phyloP scores from a whole-genome alignment of 2,888 invertebrate species.

The Callinectes sapidus region DNA sequence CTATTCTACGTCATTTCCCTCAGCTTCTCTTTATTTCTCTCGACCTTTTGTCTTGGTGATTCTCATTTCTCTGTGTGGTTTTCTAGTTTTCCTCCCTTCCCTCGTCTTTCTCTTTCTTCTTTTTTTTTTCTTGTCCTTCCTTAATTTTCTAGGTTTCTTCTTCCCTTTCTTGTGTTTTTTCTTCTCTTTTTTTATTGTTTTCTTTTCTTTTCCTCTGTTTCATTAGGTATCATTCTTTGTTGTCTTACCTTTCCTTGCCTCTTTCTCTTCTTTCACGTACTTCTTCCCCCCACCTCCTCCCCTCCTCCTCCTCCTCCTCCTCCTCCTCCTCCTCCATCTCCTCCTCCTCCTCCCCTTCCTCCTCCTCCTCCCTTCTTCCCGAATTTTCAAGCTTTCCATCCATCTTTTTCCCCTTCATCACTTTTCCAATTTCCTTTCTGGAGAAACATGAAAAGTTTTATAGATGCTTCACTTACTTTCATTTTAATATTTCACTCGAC shows the following conservation, averaged over 20 bases:
- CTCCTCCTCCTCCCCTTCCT: not conserved
- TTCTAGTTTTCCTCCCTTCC: not conserved
- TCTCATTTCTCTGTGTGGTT: not conserved
- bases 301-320: not conserved
- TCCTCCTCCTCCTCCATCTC: not conserved
- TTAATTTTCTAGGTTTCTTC: not conserved
- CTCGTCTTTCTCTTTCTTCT: not conserved
- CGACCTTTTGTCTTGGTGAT: not conserved
- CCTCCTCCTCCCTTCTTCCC: not conserved
- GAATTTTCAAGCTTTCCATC: not conserved
- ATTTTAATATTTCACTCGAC: slow-evolving; percentile 19
- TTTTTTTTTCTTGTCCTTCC: no score
- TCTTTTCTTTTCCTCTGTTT: not conserved
- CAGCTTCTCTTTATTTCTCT: slow-evolving; percentile 9
- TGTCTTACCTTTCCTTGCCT: not conserved
- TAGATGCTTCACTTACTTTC: not conserved
- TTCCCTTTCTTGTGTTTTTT: not conserved
- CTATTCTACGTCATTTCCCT: not conserved
- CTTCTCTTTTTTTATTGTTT: not conserved
- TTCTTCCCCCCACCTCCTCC: not conserved
- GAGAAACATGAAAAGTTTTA: slow-evolving; percentile 31
- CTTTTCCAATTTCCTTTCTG: slow-evolving; percentile 31
- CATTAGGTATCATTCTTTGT: not conserved
- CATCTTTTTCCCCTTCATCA: slow-evolving; percentile 23
- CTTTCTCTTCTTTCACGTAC: no score